A percentile compares a stretch with the other conserved stretches of the same genome.
These are phyloP conservation scores for Arothron firmamentum DNA, from an alignment of 2,113 vertebrate species.

Conservation along the genomic window DNA sequence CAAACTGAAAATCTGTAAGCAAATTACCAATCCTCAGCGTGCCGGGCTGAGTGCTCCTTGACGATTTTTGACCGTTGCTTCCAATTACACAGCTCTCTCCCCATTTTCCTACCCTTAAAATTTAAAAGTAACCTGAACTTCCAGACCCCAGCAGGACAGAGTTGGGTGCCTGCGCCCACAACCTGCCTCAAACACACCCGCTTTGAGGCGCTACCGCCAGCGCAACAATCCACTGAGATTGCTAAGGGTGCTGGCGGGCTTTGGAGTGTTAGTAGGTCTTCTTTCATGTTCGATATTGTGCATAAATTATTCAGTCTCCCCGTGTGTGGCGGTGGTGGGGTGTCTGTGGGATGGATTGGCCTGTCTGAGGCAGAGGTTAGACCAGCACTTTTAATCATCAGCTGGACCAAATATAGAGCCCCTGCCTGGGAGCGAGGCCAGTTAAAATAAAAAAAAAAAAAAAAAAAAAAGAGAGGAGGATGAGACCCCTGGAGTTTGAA, in stretches of 20 bases:
- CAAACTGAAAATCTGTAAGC: slow-evolving; percentile 61
- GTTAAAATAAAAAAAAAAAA: slow-evolving; percentile 23
- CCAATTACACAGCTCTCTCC: slow-evolving; percentile 61
- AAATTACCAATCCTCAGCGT: slow-evolving; percentile 65
- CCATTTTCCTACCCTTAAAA: slow-evolving; percentile 47
- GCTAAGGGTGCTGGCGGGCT: slow-evolving; percentile 52
- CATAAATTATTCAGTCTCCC: slow-evolving; percentile 80
- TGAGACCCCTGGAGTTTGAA: background rate
- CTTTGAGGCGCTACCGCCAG: slow-evolving; percentile 39
- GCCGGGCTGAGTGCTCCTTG: slow-evolving; percentile 63
- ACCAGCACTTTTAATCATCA: slow-evolving; percentile 79
- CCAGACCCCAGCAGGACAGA: slow-evolving; percentile 29
- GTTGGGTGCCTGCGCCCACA: slow-evolving; percentile 4
- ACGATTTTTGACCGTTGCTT: slow-evolving; percentile 60
- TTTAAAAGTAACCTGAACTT: slow-evolving; percentile 44
- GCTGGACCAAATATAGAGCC: slow-evolving; percentile 74
- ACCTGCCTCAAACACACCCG: slow-evolving; percentile 32
- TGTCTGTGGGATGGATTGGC: slow-evolving; percentile 78
- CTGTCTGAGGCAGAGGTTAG: slow-evolving; percentile 76
- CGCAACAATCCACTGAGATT: slow-evolving; percentile 49
- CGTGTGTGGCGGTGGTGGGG: slow-evolving; percentile 61
- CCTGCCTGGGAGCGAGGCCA: slow-evolving; percentile 43
- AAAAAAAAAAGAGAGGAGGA: slow-evolving; percentile 5
- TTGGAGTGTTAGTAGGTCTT: slow-evolving; percentile 69
- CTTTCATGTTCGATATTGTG: slow-evolving; percentile 80